Conservation (phyloP, 2,113 vertebrate species). For the Lathamus discolor region DNA sequence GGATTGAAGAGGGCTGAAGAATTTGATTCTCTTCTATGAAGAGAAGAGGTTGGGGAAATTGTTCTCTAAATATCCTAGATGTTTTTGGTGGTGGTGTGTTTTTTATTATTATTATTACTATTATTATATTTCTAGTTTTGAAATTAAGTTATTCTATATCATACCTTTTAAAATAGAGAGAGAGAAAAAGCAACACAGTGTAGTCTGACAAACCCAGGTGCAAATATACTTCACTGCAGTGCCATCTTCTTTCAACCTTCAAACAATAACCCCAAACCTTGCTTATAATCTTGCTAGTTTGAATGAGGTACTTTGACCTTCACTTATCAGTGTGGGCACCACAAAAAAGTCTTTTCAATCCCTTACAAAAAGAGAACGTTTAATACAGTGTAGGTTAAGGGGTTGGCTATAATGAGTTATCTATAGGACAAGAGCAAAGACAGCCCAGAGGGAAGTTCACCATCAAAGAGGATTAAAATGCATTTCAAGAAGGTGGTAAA, state of each 20-base stretch:
- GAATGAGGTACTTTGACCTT: not conserved
- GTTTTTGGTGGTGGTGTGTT: not conserved
- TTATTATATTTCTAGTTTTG: not conserved
- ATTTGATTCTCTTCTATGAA: not conserved
- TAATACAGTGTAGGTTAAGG: not conserved
- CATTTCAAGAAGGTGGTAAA: not conserved
- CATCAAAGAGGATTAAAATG: not conserved
- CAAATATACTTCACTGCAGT: not conserved
- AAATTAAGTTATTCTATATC: not conserved
- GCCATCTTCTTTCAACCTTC: not conserved
- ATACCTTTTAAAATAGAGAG: not conserved
- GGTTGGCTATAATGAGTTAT: not conserved
- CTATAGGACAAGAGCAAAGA: not conserved
- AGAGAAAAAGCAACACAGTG: not conserved
- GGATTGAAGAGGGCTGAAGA: not conserved
- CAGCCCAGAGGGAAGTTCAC: not conserved
- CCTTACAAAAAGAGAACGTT: not conserved
- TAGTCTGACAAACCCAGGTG: not conserved
- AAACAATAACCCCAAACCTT: not conserved
- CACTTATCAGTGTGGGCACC: not conserved
- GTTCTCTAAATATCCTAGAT: not conserved
- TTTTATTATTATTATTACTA: not conserved
- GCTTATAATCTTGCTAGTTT: not conserved
- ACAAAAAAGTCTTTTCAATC: not conserved
- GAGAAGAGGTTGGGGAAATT: not conserved